Evolutionary conservation across 2,888 invertebrate genomes (phyloP), one percentile per base, ranked within the genome.

Genomic region (Liodrosophila aerea): DNA sequence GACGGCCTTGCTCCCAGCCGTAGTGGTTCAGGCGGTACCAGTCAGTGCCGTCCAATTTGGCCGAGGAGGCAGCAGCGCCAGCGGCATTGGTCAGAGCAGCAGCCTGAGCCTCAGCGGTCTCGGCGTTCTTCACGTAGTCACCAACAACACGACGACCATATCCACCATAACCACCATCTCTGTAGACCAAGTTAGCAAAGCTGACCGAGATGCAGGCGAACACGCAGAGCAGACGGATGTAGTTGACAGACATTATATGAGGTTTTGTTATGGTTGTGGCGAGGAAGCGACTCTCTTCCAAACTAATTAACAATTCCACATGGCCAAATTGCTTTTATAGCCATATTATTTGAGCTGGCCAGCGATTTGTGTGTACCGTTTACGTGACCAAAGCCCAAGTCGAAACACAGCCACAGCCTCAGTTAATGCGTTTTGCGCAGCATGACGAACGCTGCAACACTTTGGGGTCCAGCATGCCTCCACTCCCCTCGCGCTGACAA

Each of bases 301-400:
- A 86, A 87, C 87, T 87, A 87, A 88, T 84, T 72, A 64, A 63
- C 72, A 67, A 68, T 43, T 66, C 84, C 74, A 66, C 76, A 64
- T 70, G 77, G 51, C 68, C 72, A 75, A 74, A 82, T 86, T 84
- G 87, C 86, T 87, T 88, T 85, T 87, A 87, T 87, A 87, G 80
- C 77, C 60, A 84, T 53, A 61, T 47, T 68, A 76, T 66, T 83
- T 72, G 64, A 62, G 69, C 46, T 69, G 41, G 15, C 36, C 45
- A 53, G 85, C 63, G 84, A 84, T 83, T 85, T 73, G 77, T 72
- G 64, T 60, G 73, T 41, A 43, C 65, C 62, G 72, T 78, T 77
- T 85, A 87, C 87, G 87, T 87, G 87, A 87, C 87, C 76, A 86
- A 82, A 78, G 49, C 76, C 70, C 53, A 22, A 22, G 4, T 22